A percentile compares a stretch with the other conserved stretches of the same genome.
These are phyloP conservation scores for Vanessa tameamea DNA, from an alignment of 1,140 invertebrate species.

Conservation along the genomic window DNA sequence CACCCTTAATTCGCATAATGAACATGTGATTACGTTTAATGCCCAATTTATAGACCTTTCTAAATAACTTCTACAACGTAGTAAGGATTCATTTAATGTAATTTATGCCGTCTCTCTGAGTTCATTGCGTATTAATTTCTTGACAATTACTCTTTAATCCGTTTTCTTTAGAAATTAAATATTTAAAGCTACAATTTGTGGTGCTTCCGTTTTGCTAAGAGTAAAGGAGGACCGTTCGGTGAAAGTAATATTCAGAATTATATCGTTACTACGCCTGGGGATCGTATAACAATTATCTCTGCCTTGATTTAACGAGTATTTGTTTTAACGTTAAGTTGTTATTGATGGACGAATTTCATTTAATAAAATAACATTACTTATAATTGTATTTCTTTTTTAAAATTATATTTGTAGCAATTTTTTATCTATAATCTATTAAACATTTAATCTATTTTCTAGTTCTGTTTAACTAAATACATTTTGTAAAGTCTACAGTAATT, in stretches of 20 bases:
- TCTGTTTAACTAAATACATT: no score
- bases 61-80: slow-evolving; percentile 44
- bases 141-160: slow-evolving; percentile 66
- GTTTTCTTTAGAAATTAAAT: slow-evolving; percentile 74
- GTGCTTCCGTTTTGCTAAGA: slow-evolving; percentile 64
- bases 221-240: slow-evolving; percentile 68
- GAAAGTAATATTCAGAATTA: slow-evolving; percentile 75
- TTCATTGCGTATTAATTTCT: slow-evolving; percentile 57
- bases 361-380: not conserved
- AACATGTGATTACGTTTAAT: slow-evolving; percentile 60
- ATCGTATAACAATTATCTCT: slow-evolving; percentile 76
- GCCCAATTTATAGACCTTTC: slow-evolving; percentile 49
- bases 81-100: slow-evolving; percentile 28
- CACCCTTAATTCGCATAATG: slow-evolving; percentile 66
- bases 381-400: no score
- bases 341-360: not conserved
- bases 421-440: no score
- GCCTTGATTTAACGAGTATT: slow-evolving; percentile 71
- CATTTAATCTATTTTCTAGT: no score
- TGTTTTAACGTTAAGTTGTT: slow-evolving; percentile 36
- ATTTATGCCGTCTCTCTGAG: slow-evolving; percentile 31
- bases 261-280: slow-evolving; percentile 73
- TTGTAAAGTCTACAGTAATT: no score
- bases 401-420: no score
- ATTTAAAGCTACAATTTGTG: slow-evolving; percentile 74